Evolutionary conservation across 2,113 vertebrate genomes (phyloP), one percentile per base, ranked within the genome.

Genomic region (Tyrannus savana): DNA sequence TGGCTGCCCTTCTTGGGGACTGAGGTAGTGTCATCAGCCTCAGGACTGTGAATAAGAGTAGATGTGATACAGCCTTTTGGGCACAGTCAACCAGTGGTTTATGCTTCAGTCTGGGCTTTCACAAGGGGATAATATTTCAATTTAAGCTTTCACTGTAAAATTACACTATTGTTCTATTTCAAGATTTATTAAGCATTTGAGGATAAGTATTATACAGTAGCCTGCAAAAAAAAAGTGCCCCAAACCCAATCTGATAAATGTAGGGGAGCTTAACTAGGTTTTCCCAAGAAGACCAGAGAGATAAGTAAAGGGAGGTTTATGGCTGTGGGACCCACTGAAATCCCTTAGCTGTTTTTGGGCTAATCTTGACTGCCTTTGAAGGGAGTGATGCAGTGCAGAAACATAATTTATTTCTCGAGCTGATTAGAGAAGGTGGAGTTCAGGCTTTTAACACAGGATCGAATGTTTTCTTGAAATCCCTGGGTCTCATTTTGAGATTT

Each of bases 61-160:
- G 71, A 85, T 6, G 2, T 42, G 60, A 79, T 72, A 53, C 1
- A 87, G 37, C 12, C 41, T 59, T 89, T 82, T 64, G 44, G 66
- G 58, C 58, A 84, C 13, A 69, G 46, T 62, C 23, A 82, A 2
- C 21, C 11, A 46, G 55, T 88, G 75, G 37, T 91, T 93, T 14
- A 1, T 69, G 23, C 41, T 76, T 94, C 69, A 80, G 25, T 69
- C 42, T 28, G 30, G 35, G 39, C 17, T 53, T 85, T 93, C 22
- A 2, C 69, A 87, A 63, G 44, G 35, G 82, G 46, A 68, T 90
- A 85, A 73, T 92, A 92, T 90, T 93, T 92, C 58, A 93, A 22
- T 95, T 87, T 82, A 87, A 84, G 66, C 31, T 94, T 94, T 94
- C 92, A 94, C 8, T 72, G 31, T 75, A 79, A 93, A 93, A 95